Evolutionary conservation across 2,797 vertebrate genomes (phyloP).

Genomic region (Macrochelys suwanniensis): DNA sequence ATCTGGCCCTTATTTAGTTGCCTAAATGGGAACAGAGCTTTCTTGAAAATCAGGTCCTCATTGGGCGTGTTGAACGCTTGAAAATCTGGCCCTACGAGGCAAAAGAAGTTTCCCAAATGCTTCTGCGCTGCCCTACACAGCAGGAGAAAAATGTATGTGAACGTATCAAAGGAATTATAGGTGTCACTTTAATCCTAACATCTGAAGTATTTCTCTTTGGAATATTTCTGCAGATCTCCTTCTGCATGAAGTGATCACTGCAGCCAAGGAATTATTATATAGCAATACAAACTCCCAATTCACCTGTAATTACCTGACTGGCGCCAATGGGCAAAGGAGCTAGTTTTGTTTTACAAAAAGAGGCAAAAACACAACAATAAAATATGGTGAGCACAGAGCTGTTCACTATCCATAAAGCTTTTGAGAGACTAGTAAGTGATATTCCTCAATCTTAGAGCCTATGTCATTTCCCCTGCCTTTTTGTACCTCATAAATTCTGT

Average conservation of each 20-base stretch:
- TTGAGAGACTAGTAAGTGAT: not conserved
- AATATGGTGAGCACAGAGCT: not conserved
- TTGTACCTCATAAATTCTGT: not conserved
- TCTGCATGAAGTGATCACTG: not conserved
- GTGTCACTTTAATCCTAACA: not conserved
- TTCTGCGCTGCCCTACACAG: rapidly evolving
- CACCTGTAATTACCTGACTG: not conserved
- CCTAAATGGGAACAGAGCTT: rapidly evolving
- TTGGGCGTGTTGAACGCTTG: rapidly evolving
- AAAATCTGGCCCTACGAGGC: not conserved
- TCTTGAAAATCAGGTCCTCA: rapidly evolving
- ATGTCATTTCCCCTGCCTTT: not conserved
- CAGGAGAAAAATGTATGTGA: not conserved
- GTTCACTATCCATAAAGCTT: not conserved
- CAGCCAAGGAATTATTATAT: not conserved
- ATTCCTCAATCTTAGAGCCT: not conserved
- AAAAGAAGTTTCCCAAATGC: rapidly evolving
- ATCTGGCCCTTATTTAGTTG: not conserved
- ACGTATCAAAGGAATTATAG: not conserved
- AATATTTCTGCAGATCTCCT: not conserved
- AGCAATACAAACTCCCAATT: not conserved
- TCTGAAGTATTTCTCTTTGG: not conserved
- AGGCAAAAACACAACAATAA: not conserved
- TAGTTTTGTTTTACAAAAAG: not conserved
- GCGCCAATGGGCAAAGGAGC: not conserved